These are phyloP conservation scores for Ceratina japonica DNA, from an alignment of 1,140 invertebrate species.

Conservation along the genomic window DNA sequence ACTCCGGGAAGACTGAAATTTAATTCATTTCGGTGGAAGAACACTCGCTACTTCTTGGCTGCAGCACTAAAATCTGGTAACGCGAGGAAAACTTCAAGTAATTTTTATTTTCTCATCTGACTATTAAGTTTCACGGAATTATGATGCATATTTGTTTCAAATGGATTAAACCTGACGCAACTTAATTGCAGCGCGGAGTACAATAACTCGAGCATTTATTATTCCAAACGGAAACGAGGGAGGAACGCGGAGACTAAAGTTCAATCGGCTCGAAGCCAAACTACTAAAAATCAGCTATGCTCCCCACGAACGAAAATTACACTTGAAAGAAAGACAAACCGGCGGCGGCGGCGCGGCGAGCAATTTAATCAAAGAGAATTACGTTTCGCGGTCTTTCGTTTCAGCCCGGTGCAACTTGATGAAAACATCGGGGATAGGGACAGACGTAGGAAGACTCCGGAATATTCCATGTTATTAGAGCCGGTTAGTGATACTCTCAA, in stretches of 20 bases:
- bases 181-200: too few relatives aligned
- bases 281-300: neutral
- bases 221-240: neutral
- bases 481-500: slow-evolving; percentile 5
- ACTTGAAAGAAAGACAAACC: neutral
- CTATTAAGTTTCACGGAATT: too few relatives aligned
- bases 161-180: too few relatives aligned
- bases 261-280: neutral
- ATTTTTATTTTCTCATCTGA: too few relatives aligned
- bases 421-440: slow-evolving; percentile 4
- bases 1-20: slow-evolving; percentile 38
- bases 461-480: slow-evolving; percentile 15
- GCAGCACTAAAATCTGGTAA: neutral
- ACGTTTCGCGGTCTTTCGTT: neutral
- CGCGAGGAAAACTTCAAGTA: too few relatives aligned
- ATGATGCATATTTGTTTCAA: too few relatives aligned
- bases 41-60: too few relatives aligned
- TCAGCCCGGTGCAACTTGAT: neutral
- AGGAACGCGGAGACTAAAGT: neutral
- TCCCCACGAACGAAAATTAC: neutral
- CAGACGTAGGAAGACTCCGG: neutral
- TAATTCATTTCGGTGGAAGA: slow-evolving; percentile 45
- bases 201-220: neutral
- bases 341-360: too few relatives aligned
- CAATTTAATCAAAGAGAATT: slow-evolving; percentile 18